phyloP scores from a whole-genome alignment of 2,113 vertebrate species.

The Mustela lutreola region DNA sequence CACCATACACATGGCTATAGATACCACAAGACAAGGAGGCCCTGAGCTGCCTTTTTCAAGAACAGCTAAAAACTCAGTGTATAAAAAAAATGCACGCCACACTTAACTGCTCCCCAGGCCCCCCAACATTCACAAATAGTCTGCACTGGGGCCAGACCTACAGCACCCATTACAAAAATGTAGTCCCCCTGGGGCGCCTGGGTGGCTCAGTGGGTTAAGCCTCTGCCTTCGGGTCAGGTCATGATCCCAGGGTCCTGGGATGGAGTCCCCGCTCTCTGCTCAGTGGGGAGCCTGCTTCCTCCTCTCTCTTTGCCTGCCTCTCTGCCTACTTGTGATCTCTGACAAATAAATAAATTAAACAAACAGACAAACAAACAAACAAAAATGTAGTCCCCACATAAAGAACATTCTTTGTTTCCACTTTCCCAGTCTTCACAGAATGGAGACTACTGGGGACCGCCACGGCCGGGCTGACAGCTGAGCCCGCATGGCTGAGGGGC shows the following conservation, averaged over 20 bases:
- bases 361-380: too few relatives aligned
- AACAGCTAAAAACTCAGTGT: neutral
- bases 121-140: neutral
- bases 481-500: accelerated
- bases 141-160: neutral
- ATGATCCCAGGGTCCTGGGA: too few relatives aligned
- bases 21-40: neutral
- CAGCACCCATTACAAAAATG: neutral
- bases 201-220: too few relatives aligned
- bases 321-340: too few relatives aligned
- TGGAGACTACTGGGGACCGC: accelerated
- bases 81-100: neutral
- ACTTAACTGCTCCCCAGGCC: neutral
- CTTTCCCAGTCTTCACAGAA: neutral
- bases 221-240: too few relatives aligned
- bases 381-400: neutral
- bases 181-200: too few relatives aligned
- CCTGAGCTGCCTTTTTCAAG: neutral
- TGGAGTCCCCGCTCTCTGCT: too few relatives aligned
- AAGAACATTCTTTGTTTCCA: neutral
- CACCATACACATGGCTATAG: accelerated
- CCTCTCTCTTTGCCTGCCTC: too few relatives aligned
- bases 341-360: too few relatives aligned
- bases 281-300: too few relatives aligned
- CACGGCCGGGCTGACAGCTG: neutral